Base-by-base conservation (phyloP, 2,888 invertebrate genomes). In the Mesoligia furuncula region DNA sequence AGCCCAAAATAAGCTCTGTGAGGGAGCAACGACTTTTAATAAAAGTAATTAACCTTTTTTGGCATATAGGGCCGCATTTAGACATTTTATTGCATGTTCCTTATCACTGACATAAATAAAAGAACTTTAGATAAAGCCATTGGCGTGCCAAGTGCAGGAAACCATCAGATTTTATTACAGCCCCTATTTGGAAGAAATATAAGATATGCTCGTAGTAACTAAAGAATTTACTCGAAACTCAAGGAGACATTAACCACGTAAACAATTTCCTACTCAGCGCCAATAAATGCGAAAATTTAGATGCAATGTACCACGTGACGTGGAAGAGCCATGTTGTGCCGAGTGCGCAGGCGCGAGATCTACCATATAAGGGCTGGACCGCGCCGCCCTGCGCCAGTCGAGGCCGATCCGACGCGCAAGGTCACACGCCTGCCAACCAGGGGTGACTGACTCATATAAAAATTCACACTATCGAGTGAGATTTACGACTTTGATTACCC, bases 361-460 rank as follows among this genome's bases (percentile, higher is more conserved):
- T 84, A 64, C 89, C 91, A 87, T 93, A 94, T 93, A 95, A 91
- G 95, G 95, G 87, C 89, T 83, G 90, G 83, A 71, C 80, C 89
- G 90, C 90, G 92, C 90, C 93, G 90, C 91, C 90, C 91, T 89
- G 88, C 79, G 90, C 86, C 91, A 86, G 61, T 88, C 91, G 92
- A 90, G 93, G 94, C 86, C 92, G 84, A 64, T 77, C 77, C 90
- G 87, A 83, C 90, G 57, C 78, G 89, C 91, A 91, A 93, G 93
- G 93, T 85, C 92, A 81, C 67, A 73, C 69, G 69, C 87, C 86
- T 87, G 87, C 90, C 89, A 66, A 81, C 80, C 88, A 89, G 93
- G 93, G 95, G 95, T 95, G 92, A 95, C 91, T 95, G 95, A 95
- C 95, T 95, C 93, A 92, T 90, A 87, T 90, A 91, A 92, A 93